Percentiles rank a stretch among this genome's conserved stretches.
phyloP scores from a whole-genome alignment of 2,113 vertebrate species.

The Acrocephalus kingi region DNA sequence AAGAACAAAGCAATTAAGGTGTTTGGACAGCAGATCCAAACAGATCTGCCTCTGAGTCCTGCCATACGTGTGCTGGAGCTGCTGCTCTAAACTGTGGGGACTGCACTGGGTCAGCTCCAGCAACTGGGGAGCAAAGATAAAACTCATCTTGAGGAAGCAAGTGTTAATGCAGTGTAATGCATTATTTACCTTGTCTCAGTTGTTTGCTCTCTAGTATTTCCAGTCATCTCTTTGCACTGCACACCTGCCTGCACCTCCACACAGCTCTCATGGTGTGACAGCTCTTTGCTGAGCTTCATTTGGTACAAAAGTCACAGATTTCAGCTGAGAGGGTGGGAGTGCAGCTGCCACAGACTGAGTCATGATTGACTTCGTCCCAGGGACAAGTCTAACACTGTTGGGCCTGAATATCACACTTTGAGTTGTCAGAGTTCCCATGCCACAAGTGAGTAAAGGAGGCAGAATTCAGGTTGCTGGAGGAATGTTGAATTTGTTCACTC shows the following conservation, averaged over 20 bases:
- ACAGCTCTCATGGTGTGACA: neutral
- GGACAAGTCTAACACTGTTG: fast-evolving
- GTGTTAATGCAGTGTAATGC: neutral
- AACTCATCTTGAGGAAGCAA: neutral
- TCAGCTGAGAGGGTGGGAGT: neutral
- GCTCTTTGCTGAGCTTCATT: neutral
- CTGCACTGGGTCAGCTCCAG: neutral
- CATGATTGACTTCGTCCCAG: fast-evolving
- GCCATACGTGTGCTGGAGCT: neutral
- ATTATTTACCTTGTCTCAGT: neutral
- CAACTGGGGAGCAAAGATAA: neutral
- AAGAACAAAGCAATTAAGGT: neutral
- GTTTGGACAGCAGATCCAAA: neutral
- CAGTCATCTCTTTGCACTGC: neutral
- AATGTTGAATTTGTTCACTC: too few species aligned
- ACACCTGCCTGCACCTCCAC: neutral
- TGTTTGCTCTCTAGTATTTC: neutral
- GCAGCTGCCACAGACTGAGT: neutral
- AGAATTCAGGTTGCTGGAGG: neutral
- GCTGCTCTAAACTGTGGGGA: neutral
- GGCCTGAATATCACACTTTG: neutral
- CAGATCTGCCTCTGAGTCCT: neutral
- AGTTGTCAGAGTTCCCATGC: neutral
- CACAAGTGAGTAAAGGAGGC: neutral
- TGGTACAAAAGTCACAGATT: neutral